Percentiles rank a stretch among this genome's conserved stretches.
phyloP scores from a whole-genome alignment of 2,888 invertebrate species.

The Ochropacha duplaris region DNA sequence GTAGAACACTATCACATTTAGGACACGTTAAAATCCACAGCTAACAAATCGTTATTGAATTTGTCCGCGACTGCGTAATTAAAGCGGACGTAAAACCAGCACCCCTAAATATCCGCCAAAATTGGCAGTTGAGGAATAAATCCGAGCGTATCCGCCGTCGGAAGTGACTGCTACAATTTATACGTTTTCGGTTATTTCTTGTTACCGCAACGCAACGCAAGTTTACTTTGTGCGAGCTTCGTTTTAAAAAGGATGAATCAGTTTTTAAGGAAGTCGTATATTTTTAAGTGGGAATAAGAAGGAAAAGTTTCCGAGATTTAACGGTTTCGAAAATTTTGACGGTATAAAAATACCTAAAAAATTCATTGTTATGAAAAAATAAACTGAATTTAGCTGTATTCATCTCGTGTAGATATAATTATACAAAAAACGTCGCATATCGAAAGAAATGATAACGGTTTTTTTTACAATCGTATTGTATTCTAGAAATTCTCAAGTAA shows the following conservation, averaged over 20 bases:
- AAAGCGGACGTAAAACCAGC: constrained; percentile 11
- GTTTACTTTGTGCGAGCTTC: constrained; percentile 2
- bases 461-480: no score
- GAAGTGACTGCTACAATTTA: constrained; percentile 11
- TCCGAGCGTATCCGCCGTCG: constrained; percentile 13
- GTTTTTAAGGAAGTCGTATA: constrained; percentile 1
- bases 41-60: constrained; percentile 6
- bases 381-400: neutral
- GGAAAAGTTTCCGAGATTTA: neutral
- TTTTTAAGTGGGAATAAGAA: neutral
- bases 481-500: no score
- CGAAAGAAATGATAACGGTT: no score
- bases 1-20: no score
- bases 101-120: constrained; percentile 6
- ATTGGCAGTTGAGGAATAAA: constrained; percentile 15
- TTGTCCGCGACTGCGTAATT: constrained; percentile 7
- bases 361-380: no score
- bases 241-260: neutral
- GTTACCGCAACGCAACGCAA: neutral
- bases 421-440: no score
- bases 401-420: no score
- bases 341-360: neutral
- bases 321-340: neutral
- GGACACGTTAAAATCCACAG: neutral
- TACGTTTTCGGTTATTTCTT: constrained; percentile 6